Evolutionary conservation across 2,113 vertebrate genomes (phyloP).

Genomic region (Turdus rufiventris): DNA sequence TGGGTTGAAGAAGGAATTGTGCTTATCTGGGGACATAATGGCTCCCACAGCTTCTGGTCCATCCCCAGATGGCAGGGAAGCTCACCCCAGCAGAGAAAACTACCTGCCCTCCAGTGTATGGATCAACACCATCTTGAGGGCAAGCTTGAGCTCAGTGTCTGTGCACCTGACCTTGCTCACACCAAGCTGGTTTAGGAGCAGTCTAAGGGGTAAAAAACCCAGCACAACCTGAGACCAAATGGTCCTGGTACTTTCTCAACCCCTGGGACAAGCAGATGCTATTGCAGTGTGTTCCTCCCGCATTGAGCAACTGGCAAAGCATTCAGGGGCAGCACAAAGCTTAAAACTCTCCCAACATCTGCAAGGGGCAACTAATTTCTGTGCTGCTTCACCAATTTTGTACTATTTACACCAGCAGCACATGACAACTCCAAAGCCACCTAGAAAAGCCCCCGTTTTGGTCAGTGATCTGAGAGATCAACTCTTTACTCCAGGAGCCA

Average conservation of each 20-base stretch:
- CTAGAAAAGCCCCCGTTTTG: background rate
- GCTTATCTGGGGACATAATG: background rate
- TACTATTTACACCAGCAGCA: background rate
- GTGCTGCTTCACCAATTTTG: background rate
- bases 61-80: background rate
- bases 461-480: background rate
- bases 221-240: background rate
- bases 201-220: background rate
- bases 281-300: background rate
- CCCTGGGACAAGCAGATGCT: background rate
- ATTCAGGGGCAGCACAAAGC: fast-evolving
- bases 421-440: background rate
- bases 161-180: background rate
- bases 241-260: background rate
- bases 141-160: background rate
- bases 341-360: background rate
- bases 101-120: background rate
- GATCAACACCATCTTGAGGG: background rate
- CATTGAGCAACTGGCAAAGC: fast-evolving
- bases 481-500: background rate
- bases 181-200: background rate
- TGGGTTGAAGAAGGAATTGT: background rate
- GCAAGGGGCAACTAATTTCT: background rate
- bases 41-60: background rate
- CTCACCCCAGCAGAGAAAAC: background rate